A percentile compares a stretch with the other conserved stretches of the same genome.
phyloP scores from a whole-genome alignment of 2,797 vertebrate species.

The Centropyge bicolor region DNA sequence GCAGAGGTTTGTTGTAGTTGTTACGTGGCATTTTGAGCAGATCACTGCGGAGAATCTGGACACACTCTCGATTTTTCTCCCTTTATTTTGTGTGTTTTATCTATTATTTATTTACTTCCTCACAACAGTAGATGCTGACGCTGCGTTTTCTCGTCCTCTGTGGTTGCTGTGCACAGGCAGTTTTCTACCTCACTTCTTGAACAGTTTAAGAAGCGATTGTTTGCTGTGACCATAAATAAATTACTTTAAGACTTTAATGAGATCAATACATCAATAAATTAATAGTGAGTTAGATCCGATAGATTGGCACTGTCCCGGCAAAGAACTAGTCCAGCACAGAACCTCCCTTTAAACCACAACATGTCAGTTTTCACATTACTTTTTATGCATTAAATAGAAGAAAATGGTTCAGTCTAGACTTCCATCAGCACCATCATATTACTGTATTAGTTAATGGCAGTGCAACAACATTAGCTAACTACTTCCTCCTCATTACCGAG shows the following conservation, averaged over 20 bases:
- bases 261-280: no score
- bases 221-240: background rate
- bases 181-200: background rate
- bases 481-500: conserved; percentile 48
- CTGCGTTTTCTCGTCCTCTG: background rate
- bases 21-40: conserved; percentile 32
- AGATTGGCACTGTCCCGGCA: background rate
- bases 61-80: background rate
- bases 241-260: no score
- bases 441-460: conserved; percentile 22
- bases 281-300: background rate
- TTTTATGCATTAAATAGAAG: background rate
- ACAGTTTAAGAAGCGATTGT: background rate
- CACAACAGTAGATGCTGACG: background rate
- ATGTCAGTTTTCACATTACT: no score
- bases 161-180: background rate
- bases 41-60: conserved; percentile 7
- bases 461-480: conserved; percentile 42
- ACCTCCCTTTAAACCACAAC: no score
- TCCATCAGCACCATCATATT: background rate
- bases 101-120: background rate
- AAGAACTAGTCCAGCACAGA: background rate
- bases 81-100: background rate
- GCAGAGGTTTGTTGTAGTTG: conserved; percentile 13
- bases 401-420: background rate